A percentile compares a stretch with the other conserved stretches of the same genome.
Conservation (phyloP, 2,888 invertebrate species). For the Pseudanteris insignis region DNA sequence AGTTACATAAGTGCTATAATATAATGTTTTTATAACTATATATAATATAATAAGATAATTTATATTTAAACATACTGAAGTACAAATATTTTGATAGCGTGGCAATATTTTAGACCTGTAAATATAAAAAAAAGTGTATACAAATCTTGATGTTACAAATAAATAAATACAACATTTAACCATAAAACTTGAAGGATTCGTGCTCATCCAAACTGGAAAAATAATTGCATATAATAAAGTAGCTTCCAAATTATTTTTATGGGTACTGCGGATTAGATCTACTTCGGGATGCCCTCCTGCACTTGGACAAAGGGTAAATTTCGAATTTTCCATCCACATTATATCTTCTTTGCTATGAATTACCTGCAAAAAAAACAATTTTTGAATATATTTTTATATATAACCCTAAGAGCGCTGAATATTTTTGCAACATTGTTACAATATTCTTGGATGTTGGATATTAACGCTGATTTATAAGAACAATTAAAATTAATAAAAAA, state of each 20-base stretch:
- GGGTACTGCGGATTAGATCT: slow-evolving; percentile 52
- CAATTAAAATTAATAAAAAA: no score
- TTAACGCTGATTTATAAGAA: no score
- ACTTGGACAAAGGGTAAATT: slow-evolving; percentile 48
- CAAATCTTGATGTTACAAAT: slow-evolving; percentile 12
- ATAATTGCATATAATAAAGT: slow-evolving; percentile 51
- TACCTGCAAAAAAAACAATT: no score
- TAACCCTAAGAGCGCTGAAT: no score
- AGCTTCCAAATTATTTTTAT: slow-evolving; percentile 51
- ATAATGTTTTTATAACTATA: not conserved
- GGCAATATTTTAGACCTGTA: not conserved
- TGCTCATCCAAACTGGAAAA: slow-evolving; percentile 15
- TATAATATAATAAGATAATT: slow-evolving; percentile 12
- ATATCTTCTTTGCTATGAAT: slow-evolving; percentile 59
- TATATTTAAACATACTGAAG: not conserved
- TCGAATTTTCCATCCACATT: slow-evolving; percentile 52
- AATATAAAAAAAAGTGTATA: slow-evolving; percentile 11
- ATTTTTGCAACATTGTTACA: no score
- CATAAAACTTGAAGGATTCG: slow-evolving; percentile 6
- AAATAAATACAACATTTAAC: slow-evolving; percentile 4
- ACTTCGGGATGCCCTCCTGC: slow-evolving; percentile 57
- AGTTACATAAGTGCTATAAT: no score
- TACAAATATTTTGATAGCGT: slow-evolving; percentile 4
- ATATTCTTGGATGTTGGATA: no score
- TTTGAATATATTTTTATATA: no score